Evolutionary conservation across 1,140 invertebrate genomes (phyloP), one percentile per base, ranked within the genome.

Genomic region (Bombus soroeensis): DNA sequence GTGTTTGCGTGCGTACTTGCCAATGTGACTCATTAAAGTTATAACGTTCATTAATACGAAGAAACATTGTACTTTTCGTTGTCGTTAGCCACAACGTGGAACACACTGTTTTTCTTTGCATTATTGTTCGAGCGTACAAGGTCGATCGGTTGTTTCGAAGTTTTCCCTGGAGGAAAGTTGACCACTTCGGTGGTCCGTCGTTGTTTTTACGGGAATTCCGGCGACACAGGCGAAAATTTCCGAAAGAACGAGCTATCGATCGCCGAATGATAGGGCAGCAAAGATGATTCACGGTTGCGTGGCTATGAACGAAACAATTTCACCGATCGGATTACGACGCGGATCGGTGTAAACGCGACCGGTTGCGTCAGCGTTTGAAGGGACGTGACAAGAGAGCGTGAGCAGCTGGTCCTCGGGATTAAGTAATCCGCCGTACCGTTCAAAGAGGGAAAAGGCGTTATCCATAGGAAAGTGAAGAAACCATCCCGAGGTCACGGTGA

Each of bases 251-350:
- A 37, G 34, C 34, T 53, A 83, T 83, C 72, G 81, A 83, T 83
- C 62, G 72, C 1, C 25, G 25, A 15, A 12, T 18, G 22, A 13
- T 15, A n/a, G 25, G 2, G 25, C 22, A 41, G 53, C 41, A 12
- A 47, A 9, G 75, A 37, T 66, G 81, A 76, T 70, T 83, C 62
- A 68, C 81, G 81, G 43, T 70, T 59, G 43, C 57, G 43, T 59
- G 22, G 47, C 25, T 41, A 64, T 81, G 64, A 70, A 76, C 80
- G 78, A 86, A 64, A 86, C 80, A 89, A 89, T 89, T 83, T 87
- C 62, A 64, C 53, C 68, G 74, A 88, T 76, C 80, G 70, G 75
- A 79, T 89, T 59, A 53, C 66, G 41, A 32, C 32, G 77, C 47
- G 47, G 18, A 53, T 64, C 43, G 59, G 34, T 75, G 62, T 75